Conservation (phyloP, 2,797 vertebrate species). For the Lacerta bilineata region DNA sequence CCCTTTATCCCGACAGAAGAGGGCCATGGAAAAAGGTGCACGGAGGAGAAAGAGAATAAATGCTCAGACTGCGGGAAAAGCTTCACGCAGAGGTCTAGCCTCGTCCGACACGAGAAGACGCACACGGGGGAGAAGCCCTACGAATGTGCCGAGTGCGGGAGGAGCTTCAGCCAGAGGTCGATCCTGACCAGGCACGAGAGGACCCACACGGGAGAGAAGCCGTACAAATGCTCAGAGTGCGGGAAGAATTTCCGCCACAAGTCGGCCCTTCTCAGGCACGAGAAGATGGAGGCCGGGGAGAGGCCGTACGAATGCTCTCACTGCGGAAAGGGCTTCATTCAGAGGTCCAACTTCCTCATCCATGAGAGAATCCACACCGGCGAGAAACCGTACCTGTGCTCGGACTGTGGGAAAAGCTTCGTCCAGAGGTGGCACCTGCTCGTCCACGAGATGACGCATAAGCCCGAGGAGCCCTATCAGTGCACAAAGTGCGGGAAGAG, state of each 20-base stretch:
- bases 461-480: constrained; percentile 43
- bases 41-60: constrained; percentile 28
- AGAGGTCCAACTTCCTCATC: constrained; percentile 72
- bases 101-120: constrained; percentile 57
- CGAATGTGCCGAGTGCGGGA: constrained; percentile 57
- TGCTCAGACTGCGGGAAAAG: constrained; percentile 55
- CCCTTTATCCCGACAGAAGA: not conserved
- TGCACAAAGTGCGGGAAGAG: constrained; percentile 29
- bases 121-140: constrained; percentile 63
- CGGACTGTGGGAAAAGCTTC: constrained; percentile 53
- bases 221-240: constrained; percentile 63
- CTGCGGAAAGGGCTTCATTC: constrained; percentile 41
- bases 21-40: not conserved
- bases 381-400: constrained; percentile 27
- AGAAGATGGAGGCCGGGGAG: constrained; percentile 72
- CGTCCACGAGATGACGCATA: constrained; percentile 58
- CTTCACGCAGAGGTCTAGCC: constrained; percentile 52
- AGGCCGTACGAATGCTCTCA: constrained; percentile 59
- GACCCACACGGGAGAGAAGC: constrained; percentile 66
- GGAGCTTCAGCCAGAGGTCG: constrained; percentile 68
- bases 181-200: constrained; percentile 67
- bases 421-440: constrained; percentile 55
- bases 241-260: constrained; percentile 68
- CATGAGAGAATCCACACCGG: constrained; percentile 71
- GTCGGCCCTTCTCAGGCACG: constrained; percentile 73